Conservation (phyloP, 2,113 vertebrate genomes). For the Otus sunia region DNA sequence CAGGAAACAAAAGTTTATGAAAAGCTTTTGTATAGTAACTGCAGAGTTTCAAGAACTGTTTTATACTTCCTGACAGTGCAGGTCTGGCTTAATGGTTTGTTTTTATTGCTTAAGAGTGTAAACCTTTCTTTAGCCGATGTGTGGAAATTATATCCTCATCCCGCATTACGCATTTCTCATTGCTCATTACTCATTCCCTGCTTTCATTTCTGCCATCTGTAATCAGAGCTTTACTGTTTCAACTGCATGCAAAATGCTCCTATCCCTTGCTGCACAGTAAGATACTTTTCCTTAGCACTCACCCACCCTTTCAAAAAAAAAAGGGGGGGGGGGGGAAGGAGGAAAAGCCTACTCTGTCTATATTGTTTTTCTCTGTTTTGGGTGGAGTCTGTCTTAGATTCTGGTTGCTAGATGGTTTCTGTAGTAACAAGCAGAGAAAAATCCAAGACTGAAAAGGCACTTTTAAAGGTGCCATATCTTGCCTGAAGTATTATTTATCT, state of each 20-base stretch:
- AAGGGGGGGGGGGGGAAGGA: not conserved
- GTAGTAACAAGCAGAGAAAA: conserved; percentile 74
- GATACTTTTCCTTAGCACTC: conserved; percentile 7
- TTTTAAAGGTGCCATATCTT: conserved; percentile 77
- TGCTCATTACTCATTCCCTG: conserved; percentile 74
- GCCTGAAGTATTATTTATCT: conserved; percentile 71
- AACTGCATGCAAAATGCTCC: conserved; percentile 62
- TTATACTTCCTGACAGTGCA: conserved; percentile 89
- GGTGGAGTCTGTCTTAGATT: conserved; percentile 75
- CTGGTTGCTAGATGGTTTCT: conserved; percentile 78
- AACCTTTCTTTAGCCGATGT: conserved; percentile 90
- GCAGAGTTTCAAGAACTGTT: conserved; percentile 85
- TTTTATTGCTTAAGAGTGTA: conserved; percentile 94
- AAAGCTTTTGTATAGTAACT: conserved; percentile 83
- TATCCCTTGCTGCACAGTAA: conserved; percentile 48
- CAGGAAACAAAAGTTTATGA: conserved; percentile 83
- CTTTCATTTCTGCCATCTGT: conserved; percentile 76
- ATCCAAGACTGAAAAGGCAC: conserved; percentile 70
- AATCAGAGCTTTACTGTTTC: conserved; percentile 72
- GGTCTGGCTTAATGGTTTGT: conserved; percentile 89
- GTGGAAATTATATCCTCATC: conserved; percentile 90
- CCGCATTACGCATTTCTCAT: conserved; percentile 81
- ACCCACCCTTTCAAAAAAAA: not conserved
- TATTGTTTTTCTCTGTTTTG: conserved; percentile 77
- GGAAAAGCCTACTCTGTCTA: conserved; percentile 38